Conservation (phyloP, 2,113 vertebrate species). For the Phycodurus eques region DNA sequence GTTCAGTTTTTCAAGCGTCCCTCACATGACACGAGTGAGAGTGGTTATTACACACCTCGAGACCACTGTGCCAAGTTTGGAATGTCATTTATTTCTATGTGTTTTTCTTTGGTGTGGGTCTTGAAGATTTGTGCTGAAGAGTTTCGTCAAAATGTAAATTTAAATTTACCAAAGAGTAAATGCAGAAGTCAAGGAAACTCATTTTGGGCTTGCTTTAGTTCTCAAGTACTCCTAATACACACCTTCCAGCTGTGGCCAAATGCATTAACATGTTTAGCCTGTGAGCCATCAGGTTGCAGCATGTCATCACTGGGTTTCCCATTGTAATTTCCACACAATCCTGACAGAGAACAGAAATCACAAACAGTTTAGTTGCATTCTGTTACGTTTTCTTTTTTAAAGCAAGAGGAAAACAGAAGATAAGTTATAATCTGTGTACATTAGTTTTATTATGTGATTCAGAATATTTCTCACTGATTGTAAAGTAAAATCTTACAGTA, state of each 20-base stretch:
- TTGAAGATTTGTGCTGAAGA: background rate
- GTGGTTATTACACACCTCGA: too few species aligned
- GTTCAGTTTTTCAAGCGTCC: too few species aligned
- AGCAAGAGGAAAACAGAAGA: background rate
- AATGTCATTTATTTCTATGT: background rate
- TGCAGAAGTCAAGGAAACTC: background rate
- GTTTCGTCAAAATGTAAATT: background rate
- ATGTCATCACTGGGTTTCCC: conserved; percentile 21
- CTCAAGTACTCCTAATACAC: background rate
- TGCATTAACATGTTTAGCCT: background rate
- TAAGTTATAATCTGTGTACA: background rate
- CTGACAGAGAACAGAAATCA: conserved; percentile 10
- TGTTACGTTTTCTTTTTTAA: background rate
- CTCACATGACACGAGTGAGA: too few species aligned
- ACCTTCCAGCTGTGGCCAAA: conserved; percentile 41
- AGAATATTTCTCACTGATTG: too few species aligned
- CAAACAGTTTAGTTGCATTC: background rate
- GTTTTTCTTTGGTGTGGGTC: background rate
- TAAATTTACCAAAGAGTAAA: background rate
- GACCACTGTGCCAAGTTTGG: too few species aligned
- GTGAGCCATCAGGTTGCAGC: conserved; percentile 17
- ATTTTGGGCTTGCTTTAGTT: background rate
- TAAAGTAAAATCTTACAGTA: too few species aligned
- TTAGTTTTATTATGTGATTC: too few species aligned
- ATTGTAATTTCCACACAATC: conserved; percentile 38